phyloP scores from a whole-genome alignment of 2,113 vertebrate genomes.

The Zosterops hypoxanthus region DNA sequence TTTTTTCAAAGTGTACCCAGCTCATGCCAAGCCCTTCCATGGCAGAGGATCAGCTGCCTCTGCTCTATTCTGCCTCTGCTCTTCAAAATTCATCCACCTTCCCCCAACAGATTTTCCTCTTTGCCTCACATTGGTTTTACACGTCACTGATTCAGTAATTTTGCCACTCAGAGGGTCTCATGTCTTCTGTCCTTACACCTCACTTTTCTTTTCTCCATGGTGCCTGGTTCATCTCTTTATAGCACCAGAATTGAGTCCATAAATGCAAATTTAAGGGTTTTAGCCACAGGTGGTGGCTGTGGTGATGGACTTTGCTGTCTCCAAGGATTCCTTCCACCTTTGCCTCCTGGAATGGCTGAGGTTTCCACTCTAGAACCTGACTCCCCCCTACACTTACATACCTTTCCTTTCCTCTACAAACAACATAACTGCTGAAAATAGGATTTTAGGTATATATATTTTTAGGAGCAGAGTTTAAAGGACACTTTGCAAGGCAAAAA shows the following conservation, averaged over 20 bases:
- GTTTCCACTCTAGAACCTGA: background rate
- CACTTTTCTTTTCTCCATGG: background rate
- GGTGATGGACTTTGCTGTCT: background rate
- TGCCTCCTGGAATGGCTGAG: background rate
- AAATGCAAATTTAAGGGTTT: background rate
- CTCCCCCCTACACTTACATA: background rate
- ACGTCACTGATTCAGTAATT: background rate
- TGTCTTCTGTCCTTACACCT: background rate
- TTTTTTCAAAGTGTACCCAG: background rate
- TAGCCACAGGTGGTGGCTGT: background rate
- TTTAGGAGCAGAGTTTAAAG: constrained; percentile 32
- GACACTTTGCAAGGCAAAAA: constrained; percentile 43
- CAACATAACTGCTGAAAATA: background rate
- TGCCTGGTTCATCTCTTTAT: background rate
- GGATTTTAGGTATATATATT: background rate
- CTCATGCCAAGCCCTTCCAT: background rate
- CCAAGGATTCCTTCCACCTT: background rate
- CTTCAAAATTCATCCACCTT: background rate
- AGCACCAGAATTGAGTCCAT: background rate
- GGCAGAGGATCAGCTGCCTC: background rate
- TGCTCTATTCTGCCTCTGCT: background rate
- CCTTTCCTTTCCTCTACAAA: background rate
- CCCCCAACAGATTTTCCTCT: background rate
- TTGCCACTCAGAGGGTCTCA: background rate
- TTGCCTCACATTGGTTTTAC: background rate